Percentiles rank a stretch among this genome's conserved stretches.
Conservation (phyloP, 2,113 vertebrate genomes). For the Acanthisitta chloris region DNA sequence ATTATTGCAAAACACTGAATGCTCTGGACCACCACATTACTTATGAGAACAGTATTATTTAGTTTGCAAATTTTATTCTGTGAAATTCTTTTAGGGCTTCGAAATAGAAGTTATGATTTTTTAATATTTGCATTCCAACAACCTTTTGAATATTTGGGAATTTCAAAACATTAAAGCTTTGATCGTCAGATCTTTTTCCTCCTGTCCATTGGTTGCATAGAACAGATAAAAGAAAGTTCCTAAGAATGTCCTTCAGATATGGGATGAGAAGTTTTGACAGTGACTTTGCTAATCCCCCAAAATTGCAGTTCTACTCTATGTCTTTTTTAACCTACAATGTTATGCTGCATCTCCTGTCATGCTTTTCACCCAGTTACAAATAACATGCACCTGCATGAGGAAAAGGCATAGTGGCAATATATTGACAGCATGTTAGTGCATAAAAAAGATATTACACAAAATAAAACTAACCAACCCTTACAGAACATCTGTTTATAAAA, state of each 20-base stretch:
- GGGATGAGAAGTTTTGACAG: background rate
- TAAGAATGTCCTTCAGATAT: background rate
- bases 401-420: background rate
- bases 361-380: background rate
- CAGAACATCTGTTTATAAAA: background rate
- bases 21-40: background rate
- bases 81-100: background rate
- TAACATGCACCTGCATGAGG: background rate
- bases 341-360: background rate
- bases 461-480: background rate
- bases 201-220: background rate
- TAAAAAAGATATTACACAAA: background rate
- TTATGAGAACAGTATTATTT: background rate
- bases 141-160: background rate
- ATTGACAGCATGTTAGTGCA: background rate
- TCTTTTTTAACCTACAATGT: background rate
- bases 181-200: background rate
- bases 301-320: background rate
- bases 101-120: background rate
- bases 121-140: background rate
- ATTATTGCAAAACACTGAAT: background rate
- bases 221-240: background rate
- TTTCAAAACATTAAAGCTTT: background rate
- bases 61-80: background rate
- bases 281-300: background rate